Percentiles rank a stretch among this genome's conserved stretches.
Conservation (phyloP, 2,888 invertebrate genomes). For the Myopa tessellatipennis region DNA sequence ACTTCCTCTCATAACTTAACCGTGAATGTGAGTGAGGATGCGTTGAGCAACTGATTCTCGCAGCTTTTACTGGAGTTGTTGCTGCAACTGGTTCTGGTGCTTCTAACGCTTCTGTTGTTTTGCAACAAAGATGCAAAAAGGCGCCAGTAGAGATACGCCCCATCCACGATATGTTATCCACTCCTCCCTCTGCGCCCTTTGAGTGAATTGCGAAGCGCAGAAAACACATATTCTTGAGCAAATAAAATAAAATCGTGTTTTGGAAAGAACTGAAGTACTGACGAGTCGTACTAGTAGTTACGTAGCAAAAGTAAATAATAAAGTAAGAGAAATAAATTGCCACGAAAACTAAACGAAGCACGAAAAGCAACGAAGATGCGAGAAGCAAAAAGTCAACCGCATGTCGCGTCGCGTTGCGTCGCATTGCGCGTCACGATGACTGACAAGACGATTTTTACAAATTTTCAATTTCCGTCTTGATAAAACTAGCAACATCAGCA, state of each 20-base stretch:
- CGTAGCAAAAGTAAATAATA: not conserved
- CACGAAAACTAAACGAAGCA: conserved; percentile 23
- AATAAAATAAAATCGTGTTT: conserved; percentile 25
- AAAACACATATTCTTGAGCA: conserved; percentile 8
- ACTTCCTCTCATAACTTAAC: not conserved
- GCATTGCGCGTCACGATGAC: not conserved
- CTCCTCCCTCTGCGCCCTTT: not conserved
- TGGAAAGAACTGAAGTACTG: too few species aligned
- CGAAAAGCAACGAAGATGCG: not conserved
- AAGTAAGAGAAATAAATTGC: conserved; percentile 2
- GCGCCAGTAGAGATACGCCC: not conserved
- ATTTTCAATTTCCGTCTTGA: conserved; percentile 25
- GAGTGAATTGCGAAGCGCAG: conserved; percentile 25
- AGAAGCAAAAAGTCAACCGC: not conserved
- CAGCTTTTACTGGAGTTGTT: too few species aligned
- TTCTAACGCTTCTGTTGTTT: not conserved
- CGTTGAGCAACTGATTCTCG: too few species aligned
- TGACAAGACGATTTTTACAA: conserved; percentile 25
- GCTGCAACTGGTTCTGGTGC: too few species aligned
- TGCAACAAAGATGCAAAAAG: not conserved
- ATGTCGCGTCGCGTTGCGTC: not conserved
- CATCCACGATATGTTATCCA: not conserved
- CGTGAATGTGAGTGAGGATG: not conserved
- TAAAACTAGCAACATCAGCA: not conserved
- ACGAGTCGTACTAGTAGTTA: not conserved